Evolutionary conservation across 1,140 invertebrate genomes (phyloP), one percentile per base, ranked within the genome.

Genomic region (Ceratina calcarata): DNA sequence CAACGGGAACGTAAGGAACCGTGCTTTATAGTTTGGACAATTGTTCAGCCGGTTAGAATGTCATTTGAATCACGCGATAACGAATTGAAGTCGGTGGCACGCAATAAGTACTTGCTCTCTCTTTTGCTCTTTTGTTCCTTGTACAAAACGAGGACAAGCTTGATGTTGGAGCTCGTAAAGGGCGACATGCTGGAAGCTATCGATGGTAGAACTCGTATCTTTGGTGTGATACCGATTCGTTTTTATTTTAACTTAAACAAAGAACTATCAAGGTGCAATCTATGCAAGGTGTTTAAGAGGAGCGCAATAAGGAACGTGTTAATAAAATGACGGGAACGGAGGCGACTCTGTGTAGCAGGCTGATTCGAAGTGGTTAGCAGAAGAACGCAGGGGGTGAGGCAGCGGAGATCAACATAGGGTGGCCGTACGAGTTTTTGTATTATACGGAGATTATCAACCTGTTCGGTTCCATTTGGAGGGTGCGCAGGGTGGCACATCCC

Each of bases 361-460:
- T 67, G 80, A 81, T 81, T 81, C 37, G 80, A 81, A 81, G 80
- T 81, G 80, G 75, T 81, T 82, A 72, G 45, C 55, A 72, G 57
- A 78, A 71, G 81, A 83, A 71, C 73, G 64, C 49, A 84, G 83
- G 77, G 82, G 83, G 22, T 80, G 86, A 88, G 78, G 72, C 73
- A 76, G 55, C 73, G 37, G 37, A 45, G 37, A 37, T 76, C 57
- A 65, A 71, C 64, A 73, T 73, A 81, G 84, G 75, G 85, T 65
- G 82, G 78, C 80, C 78, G 83, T 85, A 89, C 85, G 90, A 91
- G 89, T 91, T 92, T 92, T 91, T 91, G 88, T 90, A 92, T 92
- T 91, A 92, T 91, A 90, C 89, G 90, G 87, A 91, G 92, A 92
- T 92, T 93, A 93, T 93, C 89, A 93, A 93, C 91, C 91, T 93